Evolutionary conservation across 2,797 vertebrate genomes (phyloP), one percentile per base, ranked within the genome.

Genomic region (Rhabdomys pumilio): DNA sequence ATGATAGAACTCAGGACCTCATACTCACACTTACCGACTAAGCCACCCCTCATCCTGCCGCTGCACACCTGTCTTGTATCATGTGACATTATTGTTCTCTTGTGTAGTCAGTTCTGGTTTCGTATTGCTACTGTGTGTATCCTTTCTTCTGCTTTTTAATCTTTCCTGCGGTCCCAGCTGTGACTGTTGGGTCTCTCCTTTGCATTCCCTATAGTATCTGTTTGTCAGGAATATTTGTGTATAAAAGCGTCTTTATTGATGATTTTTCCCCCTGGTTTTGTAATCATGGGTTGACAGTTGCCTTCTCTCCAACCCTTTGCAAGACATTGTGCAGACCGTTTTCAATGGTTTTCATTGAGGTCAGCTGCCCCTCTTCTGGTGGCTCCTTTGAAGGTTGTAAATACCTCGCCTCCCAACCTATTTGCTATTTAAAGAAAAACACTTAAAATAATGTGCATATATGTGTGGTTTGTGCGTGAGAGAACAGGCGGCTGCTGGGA

Each of bases 211-310:
- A 81, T 79, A 85, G 63, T 75, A 41, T 15, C 24, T 19, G 10
- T 85, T 89, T 75, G 47, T 34, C 41, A 53, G 38, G 14, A 44
- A 55, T 26, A 15, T 53, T 53, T 84, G 31, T 89, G 55, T 55
- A 83, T 91, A 57, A 77, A 94, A 38, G 79, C 31, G 12, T 75
- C 47, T 81, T 75, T 88, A n/a, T 90, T 80, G 19, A 34, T 77
- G 75, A 19, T 91, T 94, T 5, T 73, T 77, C 57, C 72, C 22
- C 34, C 57, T 72, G 65, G 34, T 73, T 73, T 55, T 85, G 26
- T 76, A 80, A 55, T 80, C 65, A 1, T 47, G 44, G 61, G 31
- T 65, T 6, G 11, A 5, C 10, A 53, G 50, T 80, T 38, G 87
- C 59, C 6, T 50, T 29, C 34, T 77, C n/a, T 65, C 29, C n/a